Percentiles rank a stretch among this genome's conserved stretches.
Conservation (phyloP, 2,797 vertebrate genomes). For the Fistularia commersonii region DNA sequence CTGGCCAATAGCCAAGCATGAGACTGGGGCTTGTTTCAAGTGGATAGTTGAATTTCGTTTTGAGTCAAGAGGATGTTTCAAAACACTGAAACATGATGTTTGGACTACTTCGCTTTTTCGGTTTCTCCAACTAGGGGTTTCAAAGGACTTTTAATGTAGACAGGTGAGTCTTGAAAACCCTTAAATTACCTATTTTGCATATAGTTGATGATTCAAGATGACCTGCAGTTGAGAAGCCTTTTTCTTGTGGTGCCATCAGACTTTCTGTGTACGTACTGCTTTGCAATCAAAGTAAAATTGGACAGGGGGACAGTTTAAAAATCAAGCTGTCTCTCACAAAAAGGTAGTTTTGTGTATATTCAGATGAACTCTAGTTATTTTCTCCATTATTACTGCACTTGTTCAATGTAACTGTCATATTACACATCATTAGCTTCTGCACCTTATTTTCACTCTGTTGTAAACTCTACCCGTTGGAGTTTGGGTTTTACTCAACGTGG, state of each 20-base stretch:
- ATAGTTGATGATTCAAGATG: constrained; percentile 5
- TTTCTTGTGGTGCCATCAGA: constrained; percentile 5
- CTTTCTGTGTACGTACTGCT: constrained; percentile 34
- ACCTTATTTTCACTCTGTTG: constrained; percentile 21
- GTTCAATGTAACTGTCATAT: constrained; percentile 16
- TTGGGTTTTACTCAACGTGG: too few species aligned
- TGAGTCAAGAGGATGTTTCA: constrained; percentile 63
- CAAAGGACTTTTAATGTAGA: constrained; percentile 1
- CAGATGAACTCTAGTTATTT: constrained; percentile 15
- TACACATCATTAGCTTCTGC: constrained; percentile 19
- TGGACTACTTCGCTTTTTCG: constrained; percentile 13
- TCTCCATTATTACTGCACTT: constrained; percentile 4
- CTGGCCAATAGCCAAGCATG: constrained; percentile 17
- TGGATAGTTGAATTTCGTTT: constrained; percentile 34
- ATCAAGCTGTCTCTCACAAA: too few species aligned
- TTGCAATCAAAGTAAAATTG: not conserved
- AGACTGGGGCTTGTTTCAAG: constrained; percentile 2
- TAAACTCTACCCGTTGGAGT: constrained; percentile 7
- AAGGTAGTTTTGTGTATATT: not conserved
- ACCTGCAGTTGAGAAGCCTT: not conserved
- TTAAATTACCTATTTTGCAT: not conserved
- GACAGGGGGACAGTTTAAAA: too few species aligned
- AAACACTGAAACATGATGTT: constrained; percentile 27
- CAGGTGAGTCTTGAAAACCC: constrained; percentile 1
- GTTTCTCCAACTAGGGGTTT: too few species aligned